phyloP scores from a whole-genome alignment of 2,797 vertebrate genomes.

The Artibeus lituratus region DNA sequence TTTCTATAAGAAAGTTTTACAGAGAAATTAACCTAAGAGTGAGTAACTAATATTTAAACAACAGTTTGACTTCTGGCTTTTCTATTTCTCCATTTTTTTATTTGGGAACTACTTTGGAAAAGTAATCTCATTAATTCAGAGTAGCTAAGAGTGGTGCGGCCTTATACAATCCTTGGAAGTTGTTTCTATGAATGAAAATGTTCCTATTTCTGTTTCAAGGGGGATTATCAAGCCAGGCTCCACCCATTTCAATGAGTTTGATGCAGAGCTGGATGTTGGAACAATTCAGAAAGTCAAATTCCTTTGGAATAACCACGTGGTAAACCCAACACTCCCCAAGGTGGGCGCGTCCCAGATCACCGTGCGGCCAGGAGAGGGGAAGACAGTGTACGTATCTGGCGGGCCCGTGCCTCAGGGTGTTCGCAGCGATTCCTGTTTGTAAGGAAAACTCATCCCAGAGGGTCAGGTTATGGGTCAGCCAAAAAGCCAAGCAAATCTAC shows the following conservation, averaged over 20 bases:
- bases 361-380: constrained; percentile 77
- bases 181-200: background rate
- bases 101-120: background rate
- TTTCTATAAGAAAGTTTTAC: background rate
- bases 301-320: constrained; percentile 88
- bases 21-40: background rate
- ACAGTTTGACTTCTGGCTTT: background rate
- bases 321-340: constrained; percentile 84
- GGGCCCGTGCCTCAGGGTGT: background rate
- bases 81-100: background rate
- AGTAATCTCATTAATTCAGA: background rate
- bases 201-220: constrained; percentile 73
- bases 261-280: constrained; percentile 81
- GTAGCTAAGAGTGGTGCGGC: background rate
- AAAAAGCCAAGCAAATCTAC: background rate
- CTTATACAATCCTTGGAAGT: background rate
- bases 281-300: constrained; percentile 86
- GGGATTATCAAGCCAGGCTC: constrained; percentile 79
- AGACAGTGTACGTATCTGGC: constrained; percentile 81
- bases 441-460: background rate
- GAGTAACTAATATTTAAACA: background rate
- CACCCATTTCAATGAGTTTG: constrained; percentile 81
- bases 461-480: background rate
- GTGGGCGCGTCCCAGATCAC: constrained; percentile 85
- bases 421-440: background rate